phyloP scores from a whole-genome alignment of 2,888 invertebrate genomes.

The Ormyrus rosae region DNA sequence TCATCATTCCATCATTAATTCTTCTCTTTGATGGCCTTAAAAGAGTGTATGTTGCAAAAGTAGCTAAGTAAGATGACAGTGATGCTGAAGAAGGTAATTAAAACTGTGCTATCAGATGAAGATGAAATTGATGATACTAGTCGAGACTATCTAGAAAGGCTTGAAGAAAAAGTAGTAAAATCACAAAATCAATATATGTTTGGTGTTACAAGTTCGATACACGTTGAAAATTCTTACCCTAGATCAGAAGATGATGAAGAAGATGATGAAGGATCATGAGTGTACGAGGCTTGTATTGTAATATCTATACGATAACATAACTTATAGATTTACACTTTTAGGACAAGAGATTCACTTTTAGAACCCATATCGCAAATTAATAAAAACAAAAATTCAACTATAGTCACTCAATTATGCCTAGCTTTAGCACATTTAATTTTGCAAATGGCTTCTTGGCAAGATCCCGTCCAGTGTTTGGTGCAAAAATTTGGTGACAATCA shows the following conservation, averaged over 20 bases:
- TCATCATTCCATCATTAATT: conserved; percentile 91
- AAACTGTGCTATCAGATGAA: conserved; percentile 83
- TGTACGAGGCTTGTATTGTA: too few species aligned
- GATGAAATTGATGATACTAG: conserved; percentile 94
- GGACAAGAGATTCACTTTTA: conserved; percentile 91
- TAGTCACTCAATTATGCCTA: conserved; percentile 93
- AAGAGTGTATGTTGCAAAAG: conserved; percentile 92
- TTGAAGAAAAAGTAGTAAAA: conserved; percentile 84
- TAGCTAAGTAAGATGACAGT: conserved; percentile 86
- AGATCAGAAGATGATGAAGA: conserved; percentile 82
- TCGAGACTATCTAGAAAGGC: conserved; percentile 88
- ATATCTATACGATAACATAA: too few species aligned
- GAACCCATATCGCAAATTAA: conserved; percentile 90
- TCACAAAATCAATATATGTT: conserved; percentile 79
- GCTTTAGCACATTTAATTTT: conserved; percentile 95
- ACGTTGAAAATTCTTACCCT: conserved; percentile 78
- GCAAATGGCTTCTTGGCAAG: conserved; percentile 95
- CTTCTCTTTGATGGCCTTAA: conserved; percentile 95
- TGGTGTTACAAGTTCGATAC: conserved; percentile 80
- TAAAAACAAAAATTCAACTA: conserved; percentile 87
- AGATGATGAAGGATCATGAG: too few species aligned
- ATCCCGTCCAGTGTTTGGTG: conserved; percentile 90
- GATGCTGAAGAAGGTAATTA: conserved; percentile 82
- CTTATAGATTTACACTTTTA: too few species aligned
- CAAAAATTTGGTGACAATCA: conserved; percentile 82